Evolutionary conservation across 2,888 invertebrate genomes (phyloP), one percentile per base, ranked within the genome.

Genomic region (Brachypalpus laphriformis): DNA sequence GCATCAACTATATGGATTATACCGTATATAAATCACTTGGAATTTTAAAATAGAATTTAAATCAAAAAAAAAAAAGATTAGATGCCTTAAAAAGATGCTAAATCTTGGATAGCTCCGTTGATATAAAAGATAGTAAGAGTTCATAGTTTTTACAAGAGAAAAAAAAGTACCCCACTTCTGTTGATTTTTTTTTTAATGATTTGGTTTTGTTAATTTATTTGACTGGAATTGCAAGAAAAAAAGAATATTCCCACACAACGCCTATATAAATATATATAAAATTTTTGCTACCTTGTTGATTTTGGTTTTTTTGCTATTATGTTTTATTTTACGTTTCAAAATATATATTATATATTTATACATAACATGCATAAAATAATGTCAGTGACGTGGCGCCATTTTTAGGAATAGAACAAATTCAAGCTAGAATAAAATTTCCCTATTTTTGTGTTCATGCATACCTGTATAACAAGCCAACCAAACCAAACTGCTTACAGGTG

Each of bases 401-500:
- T 77, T 68, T 85, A 76, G 66, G 66, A 75, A 61, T 74, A 83
- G 68, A 72, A 68, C 65, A 25, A 81, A 75, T 65, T 75, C 31
- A 71, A 75, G 75, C 81, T 85, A 85, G 81, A 82, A 66, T 80
- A 83, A 70, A 68, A 75, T 76, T 76, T 71, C 68, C 65, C 70
- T 81, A 57, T 75, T 71, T 70, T 78, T 63, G 72, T 68, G 72
- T 31, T 74, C 56, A 71, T 68, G 51, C 71, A 68, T 77, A 82
- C 77, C 82, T 86, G 86, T 86, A 82, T 86, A 86, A 86, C 86
- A 86, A 76, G 86, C 56, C 71, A 86, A 86, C 68, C 81, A 76
- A 86, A 86, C 82, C 81, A 76, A 88, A 91, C 90, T 91, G 91
- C 90, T 91, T 91, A 89, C 91, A 91, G 91, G 91, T 91, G 90